A percentile compares a stretch with the other conserved stretches of the same genome.
phyloP scores from a whole-genome alignment of 2,888 invertebrate species.

The Rosalia funebris region DNA sequence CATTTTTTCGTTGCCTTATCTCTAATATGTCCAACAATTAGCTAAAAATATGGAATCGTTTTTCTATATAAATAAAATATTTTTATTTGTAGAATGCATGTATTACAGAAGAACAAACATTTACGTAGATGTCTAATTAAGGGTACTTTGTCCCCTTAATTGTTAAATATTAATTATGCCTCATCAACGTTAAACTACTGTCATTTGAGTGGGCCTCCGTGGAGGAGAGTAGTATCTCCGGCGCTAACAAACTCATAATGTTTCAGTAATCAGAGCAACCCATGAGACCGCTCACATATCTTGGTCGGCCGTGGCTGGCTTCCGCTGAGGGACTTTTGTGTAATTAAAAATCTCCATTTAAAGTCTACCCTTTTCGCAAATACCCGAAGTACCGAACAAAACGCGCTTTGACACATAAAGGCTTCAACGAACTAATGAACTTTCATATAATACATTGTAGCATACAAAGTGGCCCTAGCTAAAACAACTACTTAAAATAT shows the following conservation, averaged over 20 bases:
- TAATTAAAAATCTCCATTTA: conserved; percentile 52
- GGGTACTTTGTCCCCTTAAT: conserved; percentile 9
- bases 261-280: conserved; percentile 46
- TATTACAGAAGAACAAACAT: too few relatives aligned
- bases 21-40: too few relatives aligned
- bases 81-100: too few relatives aligned
- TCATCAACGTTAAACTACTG: conserved; percentile 37
- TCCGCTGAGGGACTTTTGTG: conserved; percentile 39
- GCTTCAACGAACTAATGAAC: conserved; percentile 39
- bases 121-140: too few relatives aligned
- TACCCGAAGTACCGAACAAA: conserved; percentile 43
- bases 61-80: too few relatives aligned
- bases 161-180: conserved; percentile 35
- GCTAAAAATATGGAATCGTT: too few relatives aligned
- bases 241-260: conserved; percentile 46
- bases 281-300: conserved; percentile 46
- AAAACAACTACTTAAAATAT: too few relatives aligned
- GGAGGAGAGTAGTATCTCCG: conserved; percentile 36
- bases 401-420: conserved; percentile 49
- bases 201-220: conserved; percentile 37
- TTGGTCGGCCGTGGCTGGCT: conserved; percentile 37
- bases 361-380: conserved; percentile 39
- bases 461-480: too few relatives aligned
- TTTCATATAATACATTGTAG: too few relatives aligned
- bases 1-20: too few relatives aligned